A percentile compares a stretch with the other conserved stretches of the same genome.
Evolutionary conservation across 2,113 vertebrate species (phyloP).

Genomic region (Crocuta crocuta): DNA sequence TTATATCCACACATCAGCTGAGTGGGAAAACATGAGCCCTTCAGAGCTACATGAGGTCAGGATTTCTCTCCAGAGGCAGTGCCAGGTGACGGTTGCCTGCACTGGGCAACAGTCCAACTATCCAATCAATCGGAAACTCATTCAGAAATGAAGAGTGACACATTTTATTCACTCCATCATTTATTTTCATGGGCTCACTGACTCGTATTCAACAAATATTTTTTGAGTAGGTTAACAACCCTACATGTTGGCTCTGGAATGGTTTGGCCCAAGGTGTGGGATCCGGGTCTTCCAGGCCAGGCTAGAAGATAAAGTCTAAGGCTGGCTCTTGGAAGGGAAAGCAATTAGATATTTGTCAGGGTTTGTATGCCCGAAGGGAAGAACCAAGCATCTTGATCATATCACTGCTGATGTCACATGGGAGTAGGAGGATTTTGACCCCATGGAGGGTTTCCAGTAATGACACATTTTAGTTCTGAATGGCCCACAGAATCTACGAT

Average conservation of each 20-base stretch:
- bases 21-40: neutral
- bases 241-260: neutral
- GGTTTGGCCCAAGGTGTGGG: neutral
- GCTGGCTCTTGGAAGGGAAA: neutral
- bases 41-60: neutral
- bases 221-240: neutral
- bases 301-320: neutral
- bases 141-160: neutral
- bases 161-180: neutral
- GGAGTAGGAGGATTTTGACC: neutral
- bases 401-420: neutral
- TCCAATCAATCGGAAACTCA: neutral
- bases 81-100: neutral
- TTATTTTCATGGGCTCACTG: neutral
- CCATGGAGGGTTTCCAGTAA: neutral
- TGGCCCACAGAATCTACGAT: neutral
- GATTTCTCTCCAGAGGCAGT: neutral
- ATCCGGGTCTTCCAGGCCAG: neutral
- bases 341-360: neutral
- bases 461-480: neutral
- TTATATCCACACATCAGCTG: constrained; percentile 35
- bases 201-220: neutral
- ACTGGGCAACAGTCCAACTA: neutral
- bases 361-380: neutral
- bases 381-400: neutral